A percentile compares a stretch with the other conserved stretches of the same genome.
These are phyloP conservation scores for Tenebrosternarchus preto DNA, from an alignment of 2,113 vertebrate genomes.

Conservation along the genomic window DNA sequence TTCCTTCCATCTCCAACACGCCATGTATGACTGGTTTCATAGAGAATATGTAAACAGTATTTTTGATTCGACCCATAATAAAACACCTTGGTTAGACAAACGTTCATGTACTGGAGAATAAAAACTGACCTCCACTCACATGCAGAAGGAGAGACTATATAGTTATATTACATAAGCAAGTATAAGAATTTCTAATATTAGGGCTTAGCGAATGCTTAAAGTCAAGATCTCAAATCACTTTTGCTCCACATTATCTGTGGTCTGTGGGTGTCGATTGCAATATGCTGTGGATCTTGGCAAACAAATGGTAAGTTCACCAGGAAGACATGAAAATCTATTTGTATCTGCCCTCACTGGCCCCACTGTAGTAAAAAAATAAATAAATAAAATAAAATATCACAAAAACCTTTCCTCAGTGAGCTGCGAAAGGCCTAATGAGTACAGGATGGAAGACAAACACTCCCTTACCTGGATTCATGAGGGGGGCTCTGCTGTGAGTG, in stretches of 20 bases:
- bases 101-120: neutral
- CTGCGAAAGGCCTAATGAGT: neutral
- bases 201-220: neutral
- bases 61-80: conserved; percentile 49
- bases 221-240: neutral
- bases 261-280: neutral
- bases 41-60: conserved; percentile 67
- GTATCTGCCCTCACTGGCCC: neutral
- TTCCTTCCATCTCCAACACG: conserved; percentile 61
- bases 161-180: neutral
- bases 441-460: neutral
- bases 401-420: conserved; percentile 32
- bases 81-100: neutral
- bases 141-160: neutral
- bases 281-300: neutral
- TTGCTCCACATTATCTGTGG: neutral
- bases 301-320: neutral
- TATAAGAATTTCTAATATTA: neutral
- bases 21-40: conserved; percentile 64
- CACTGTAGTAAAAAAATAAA: neutral
- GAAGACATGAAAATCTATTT: neutral
- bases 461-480: conserved; percentile 67
- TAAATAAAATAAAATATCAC: neutral
- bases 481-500: conserved; percentile 66
- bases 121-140: neutral